Evolutionary conservation across 1,140 invertebrate species (phyloP), one percentile per base, ranked within the genome.

Genomic region (Caerostris extrusa): DNA sequence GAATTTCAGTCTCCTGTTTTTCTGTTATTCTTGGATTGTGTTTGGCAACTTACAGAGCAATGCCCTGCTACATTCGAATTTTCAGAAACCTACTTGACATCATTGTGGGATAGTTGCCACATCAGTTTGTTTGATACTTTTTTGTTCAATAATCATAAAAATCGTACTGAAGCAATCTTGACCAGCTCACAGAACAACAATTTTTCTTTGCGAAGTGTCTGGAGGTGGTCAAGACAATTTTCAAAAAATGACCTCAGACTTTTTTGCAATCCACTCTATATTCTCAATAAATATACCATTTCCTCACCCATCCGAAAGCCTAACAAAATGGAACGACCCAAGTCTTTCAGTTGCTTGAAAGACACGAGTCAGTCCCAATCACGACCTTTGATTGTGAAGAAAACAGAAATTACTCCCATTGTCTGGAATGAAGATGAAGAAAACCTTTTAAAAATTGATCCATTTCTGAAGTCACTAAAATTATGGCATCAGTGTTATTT

Each of bases 401-500:
- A 91, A 34, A 34, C 69, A 3, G 90, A 77, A 34, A 83, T 92
- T 34, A 34, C 81, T 34, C 87, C 91, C 34, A 87, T 90, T 55
- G 86, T 94, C 56, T 89, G 81, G 67, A 64, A 77, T 55, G 91
- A 93, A 19, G 71, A 89, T 50, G 86, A 94, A 55, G 95, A 95
- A 58, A 94, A 95, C 55, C 94, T 95, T 34, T 71, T 95, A 55
- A 95, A 95, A 64, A 94, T 95, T 6, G 95, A 95, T 81, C 93
- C 89, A n/a, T 94, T 94, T 7, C 93, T 95, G 7, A 94, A 95
- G n/a, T 61, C 95, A 94, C 95, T 98, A 93, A 97, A 98, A 86
- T 95, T 99, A n/a, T 99, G 98, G 98, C 96, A 97, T 82, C 98
- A 98, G 95, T 98, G 98, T 96, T 99, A 98, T 96, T 97, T 98